Evolutionary conservation across 1,140 invertebrate species (phyloP).

Genomic region (Calycopis cecrops): DNA sequence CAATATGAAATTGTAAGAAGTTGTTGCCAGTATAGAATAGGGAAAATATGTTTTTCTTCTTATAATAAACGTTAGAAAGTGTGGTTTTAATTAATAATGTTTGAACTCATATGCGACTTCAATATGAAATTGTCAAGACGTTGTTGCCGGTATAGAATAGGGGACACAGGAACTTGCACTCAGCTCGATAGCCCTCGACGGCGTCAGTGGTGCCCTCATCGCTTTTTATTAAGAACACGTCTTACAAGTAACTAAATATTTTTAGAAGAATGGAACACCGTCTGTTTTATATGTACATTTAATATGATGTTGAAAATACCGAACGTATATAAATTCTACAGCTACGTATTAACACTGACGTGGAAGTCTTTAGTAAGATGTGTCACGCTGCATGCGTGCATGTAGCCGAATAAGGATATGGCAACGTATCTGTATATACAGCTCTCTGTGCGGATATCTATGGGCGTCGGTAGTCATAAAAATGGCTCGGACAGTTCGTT

Average conservation of each 20-base stretch:
- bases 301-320: neutral
- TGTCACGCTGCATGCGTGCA: no score
- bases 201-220: slow-evolving; percentile 39
- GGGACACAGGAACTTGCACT: slow-evolving; percentile 44
- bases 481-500: no score
- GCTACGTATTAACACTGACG: no score
- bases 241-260: slow-evolving; percentile 24
- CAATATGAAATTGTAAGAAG: slow-evolving; percentile 24
- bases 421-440: no score
- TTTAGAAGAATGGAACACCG: neutral
- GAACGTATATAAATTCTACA: no score
- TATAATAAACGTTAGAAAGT: no score
- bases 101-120: neutral
- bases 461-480: no score
- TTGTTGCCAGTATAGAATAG: slow-evolving; percentile 45
- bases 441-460: no score
- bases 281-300: slow-evolving; percentile 3
- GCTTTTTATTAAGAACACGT: slow-evolving; percentile 34
- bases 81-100: no score
- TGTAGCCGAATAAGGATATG: no score
- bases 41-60: slow-evolving; percentile 15
- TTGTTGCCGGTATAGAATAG: slow-evolving; percentile 45
- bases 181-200: slow-evolving; percentile 55
- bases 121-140: slow-evolving; percentile 26
- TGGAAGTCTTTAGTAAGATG: no score